These are phyloP conservation scores for Eleginops maclovinus DNA, from an alignment of 2,113 vertebrate genomes.

Conservation along the genomic window DNA sequence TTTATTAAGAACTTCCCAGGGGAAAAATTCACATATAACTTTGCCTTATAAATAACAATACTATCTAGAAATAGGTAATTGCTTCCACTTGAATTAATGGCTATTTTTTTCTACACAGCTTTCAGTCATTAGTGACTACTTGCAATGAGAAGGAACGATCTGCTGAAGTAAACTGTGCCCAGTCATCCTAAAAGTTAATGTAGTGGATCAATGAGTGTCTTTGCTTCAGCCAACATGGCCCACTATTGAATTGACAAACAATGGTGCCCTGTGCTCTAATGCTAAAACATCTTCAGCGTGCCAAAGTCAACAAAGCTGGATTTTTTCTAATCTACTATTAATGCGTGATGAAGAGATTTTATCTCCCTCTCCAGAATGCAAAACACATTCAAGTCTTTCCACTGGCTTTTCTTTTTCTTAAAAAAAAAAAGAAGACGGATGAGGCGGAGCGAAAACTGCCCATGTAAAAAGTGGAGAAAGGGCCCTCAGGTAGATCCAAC, in stretches of 20 bases:
- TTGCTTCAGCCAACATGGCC: constrained; percentile 31
- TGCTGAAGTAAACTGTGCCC: constrained; percentile 3
- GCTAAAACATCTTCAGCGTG: constrained; percentile 8
- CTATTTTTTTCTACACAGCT: background rate
- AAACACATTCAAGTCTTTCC: constrained; percentile 40
- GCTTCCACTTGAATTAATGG: background rate
- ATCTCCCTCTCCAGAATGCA: constrained; percentile 28
- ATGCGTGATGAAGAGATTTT: constrained; percentile 19
- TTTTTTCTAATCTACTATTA: constrained; percentile 31
- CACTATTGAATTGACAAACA: constrained; percentile 29
- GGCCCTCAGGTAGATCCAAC: constrained; percentile 11
- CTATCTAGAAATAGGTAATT: background rate
- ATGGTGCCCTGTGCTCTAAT: constrained; percentile 21
- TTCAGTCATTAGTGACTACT: constrained; percentile 10
- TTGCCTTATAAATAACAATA: background rate
- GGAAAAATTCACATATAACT: background rate
- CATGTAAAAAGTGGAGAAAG: constrained; percentile 32
- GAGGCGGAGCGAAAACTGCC: constrained; percentile 23
- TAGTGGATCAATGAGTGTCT: constrained; percentile 42
- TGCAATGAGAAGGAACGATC: constrained; percentile 7
- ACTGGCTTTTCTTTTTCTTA: constrained; percentile 12
- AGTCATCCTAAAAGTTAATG: constrained; percentile 28
- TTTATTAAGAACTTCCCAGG: too few relatives aligned
- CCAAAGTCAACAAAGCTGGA: constrained; percentile 44
- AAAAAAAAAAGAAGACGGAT: constrained; percentile 36